Evolutionary conservation across 1,140 invertebrate genomes (phyloP).

Genomic region (Agrypnia vestita): DNA sequence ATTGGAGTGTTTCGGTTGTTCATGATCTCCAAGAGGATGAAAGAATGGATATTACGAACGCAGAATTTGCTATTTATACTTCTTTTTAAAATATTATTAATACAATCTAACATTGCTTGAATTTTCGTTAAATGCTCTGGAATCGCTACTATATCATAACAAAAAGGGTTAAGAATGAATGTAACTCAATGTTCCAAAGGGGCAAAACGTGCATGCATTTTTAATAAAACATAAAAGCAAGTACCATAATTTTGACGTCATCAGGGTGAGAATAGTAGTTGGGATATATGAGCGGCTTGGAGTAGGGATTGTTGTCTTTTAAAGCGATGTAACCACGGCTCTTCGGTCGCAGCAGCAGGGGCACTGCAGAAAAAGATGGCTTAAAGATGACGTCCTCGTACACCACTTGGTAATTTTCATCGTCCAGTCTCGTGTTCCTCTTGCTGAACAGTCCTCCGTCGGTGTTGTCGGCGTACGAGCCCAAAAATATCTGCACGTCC

Average conservation of each 20-base stretch:
- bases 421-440: constrained; percentile 77
- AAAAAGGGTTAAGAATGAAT: no score
- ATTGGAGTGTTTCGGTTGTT: no score
- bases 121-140: no score
- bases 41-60: no score
- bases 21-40: no score
- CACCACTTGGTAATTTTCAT: constrained; percentile 78
- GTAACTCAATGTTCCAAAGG: no score
- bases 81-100: no score
- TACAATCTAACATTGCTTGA: no score
- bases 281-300: constrained; percentile 85
- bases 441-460: constrained; percentile 84
- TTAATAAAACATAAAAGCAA: no score
- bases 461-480: constrained; percentile 80
- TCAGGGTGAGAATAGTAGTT: constrained; percentile 83
- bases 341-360: constrained; percentile 80
- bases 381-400: constrained; percentile 80
- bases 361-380: constrained; percentile 79
- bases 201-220: no score
- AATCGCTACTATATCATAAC: no score
- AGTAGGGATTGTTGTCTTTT: constrained; percentile 77
- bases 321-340: constrained; percentile 82
- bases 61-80: no score
- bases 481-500: constrained; percentile 85
- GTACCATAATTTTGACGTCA: constrained; percentile 81